Evolutionary conservation across 2,888 invertebrate species (phyloP).

Genomic region (Xestia ashworthii): DNA sequence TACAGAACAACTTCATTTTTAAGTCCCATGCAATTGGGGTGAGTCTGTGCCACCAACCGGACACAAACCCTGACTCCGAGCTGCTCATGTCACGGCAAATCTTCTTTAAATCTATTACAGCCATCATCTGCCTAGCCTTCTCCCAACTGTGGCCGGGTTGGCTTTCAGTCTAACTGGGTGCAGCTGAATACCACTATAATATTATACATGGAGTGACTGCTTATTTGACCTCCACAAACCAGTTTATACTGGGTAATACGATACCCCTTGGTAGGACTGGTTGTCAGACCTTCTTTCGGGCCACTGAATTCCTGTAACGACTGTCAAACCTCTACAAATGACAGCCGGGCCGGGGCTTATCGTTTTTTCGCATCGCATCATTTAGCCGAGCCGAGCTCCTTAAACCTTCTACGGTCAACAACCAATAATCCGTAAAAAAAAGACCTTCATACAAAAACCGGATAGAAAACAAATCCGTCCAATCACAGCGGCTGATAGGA

Average conservation of each 20-base stretch:
- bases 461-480: conserved; percentile 28
- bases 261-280: background rate
- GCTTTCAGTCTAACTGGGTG: background rate
- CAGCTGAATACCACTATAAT: background rate
- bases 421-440: background rate
- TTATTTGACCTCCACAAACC: background rate
- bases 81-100: background rate
- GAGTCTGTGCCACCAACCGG: background rate
- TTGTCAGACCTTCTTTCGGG: too few relatives aligned
- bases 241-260: background rate
- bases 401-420: background rate
- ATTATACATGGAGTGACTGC: background rate
- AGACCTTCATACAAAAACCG: background rate
- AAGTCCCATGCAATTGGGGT: background rate
- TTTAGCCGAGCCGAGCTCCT: background rate
- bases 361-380: background rate
- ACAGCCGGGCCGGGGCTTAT: background rate
- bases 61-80: background rate
- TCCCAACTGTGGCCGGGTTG: background rate
- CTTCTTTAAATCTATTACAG: background rate
- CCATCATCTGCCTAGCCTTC: background rate
- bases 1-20: background rate
- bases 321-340: background rate
- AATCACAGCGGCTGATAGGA: conserved; percentile 31
- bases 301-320: background rate